Evolutionary conservation across 2,797 vertebrate genomes (phyloP).

Genomic region (Brachyrhaphis roseni): DNA sequence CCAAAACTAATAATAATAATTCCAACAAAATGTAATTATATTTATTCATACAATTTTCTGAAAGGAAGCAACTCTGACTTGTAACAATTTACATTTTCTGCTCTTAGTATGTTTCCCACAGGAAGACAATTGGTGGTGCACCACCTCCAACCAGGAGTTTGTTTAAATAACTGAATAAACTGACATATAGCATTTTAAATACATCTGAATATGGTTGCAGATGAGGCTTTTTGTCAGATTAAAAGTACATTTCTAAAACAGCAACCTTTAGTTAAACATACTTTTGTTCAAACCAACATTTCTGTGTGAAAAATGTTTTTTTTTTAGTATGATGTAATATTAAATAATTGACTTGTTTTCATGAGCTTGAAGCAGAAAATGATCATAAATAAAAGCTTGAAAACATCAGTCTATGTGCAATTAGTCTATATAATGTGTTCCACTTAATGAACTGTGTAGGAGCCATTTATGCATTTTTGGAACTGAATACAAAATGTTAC

Average conservation of each 20-base stretch:
- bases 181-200: neutral
- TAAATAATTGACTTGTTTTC: neutral
- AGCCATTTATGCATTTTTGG: no score
- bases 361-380: neutral
- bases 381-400: neutral
- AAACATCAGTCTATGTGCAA: neutral
- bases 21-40: neutral
- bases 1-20: neutral
- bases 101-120: neutral
- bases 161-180: neutral
- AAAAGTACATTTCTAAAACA: neutral
- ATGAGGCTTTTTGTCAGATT: neutral
- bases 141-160: neutral
- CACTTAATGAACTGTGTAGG: neutral
- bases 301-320: neutral
- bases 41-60: neutral
- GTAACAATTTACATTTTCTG: neutral
- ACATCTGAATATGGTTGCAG: neutral
- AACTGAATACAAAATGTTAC: no score
- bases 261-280: neutral
- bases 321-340: neutral
- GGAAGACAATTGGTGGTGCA: neutral
- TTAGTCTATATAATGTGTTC: neutral
- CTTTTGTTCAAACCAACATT: no score
- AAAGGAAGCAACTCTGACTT: neutral